phyloP scores from a whole-genome alignment of 2,113 vertebrate species.

The Tragelaphus buxtoni region DNA sequence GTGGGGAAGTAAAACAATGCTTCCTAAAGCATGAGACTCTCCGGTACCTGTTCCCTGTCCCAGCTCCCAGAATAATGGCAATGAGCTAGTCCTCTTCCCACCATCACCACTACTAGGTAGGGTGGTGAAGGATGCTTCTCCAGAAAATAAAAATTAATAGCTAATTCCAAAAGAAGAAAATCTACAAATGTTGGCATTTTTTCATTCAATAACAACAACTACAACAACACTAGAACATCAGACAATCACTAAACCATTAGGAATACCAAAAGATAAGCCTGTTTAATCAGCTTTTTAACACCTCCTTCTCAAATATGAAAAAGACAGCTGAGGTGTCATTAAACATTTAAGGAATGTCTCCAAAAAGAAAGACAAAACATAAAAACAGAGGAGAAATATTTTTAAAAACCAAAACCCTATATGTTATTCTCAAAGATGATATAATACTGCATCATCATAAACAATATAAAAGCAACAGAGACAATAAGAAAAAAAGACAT shows the following conservation, averaged over 20 bases:
- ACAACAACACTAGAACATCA: neutral
- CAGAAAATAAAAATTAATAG: neutral
- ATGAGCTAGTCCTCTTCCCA: neutral
- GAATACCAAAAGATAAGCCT: neutral
- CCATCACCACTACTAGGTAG: neutral
- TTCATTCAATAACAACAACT: neutral
- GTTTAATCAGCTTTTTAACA: neutral
- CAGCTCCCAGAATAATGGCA: neutral
- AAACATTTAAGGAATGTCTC: neutral
- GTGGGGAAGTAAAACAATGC: neutral
- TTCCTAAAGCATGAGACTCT: neutral
- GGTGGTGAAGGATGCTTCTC: neutral
- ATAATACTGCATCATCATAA: neutral
- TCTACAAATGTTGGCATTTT: neutral
- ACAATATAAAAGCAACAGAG: neutral
- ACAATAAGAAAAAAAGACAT: neutral
- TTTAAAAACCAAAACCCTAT: neutral
- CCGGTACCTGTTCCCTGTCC: fast-evolving
- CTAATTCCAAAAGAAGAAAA: neutral
- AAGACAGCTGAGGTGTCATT: neutral
- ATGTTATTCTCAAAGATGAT: neutral
- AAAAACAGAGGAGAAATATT: neutral
- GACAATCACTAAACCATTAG: neutral
- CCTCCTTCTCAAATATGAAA: neutral
- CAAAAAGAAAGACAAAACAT: neutral